Base-by-base conservation (phyloP, 2,797 vertebrate genomes). In the Apodemus agrarius region DNA sequence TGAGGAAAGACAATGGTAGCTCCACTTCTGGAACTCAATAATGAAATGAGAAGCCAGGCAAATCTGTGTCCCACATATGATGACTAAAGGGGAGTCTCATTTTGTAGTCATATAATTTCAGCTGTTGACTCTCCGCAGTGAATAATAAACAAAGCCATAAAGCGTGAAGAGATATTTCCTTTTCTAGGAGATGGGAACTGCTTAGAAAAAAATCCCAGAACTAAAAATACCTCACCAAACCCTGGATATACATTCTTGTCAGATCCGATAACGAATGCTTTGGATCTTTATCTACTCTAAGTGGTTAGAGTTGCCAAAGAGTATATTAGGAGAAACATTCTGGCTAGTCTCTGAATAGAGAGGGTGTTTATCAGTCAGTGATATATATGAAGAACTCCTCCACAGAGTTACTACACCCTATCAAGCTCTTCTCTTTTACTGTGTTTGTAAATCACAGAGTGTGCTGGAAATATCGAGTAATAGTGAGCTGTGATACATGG, bases 71-170 rank as follows among this genome's bases (percentile, higher is more conserved):
- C 80, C 59, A 75, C 89, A 90, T 92, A 54, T 40, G 69, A 87
- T 91, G 89, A 95, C 95, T 95, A 85, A 74, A 95, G 86, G 93
- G 93, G 95, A 88, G 82, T 79, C 54, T 97, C 61, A 93, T 98
- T 95, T 96, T 95, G 67, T 63, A 96, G 93, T 76, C 86, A 86
- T 93, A 95, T 97, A 84, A 96, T 95, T 94, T 97, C 79, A 95
- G 89, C 79, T 81, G 19, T 94, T 97, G 95, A 85, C 67, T 88
- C 22, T 98, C 93, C 43, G n/a, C 57, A 54, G 89, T 95, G 92
- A 95, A 96, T 97, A 93, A 96, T 92, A 96, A 97, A 96, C 65
- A 88, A 37, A 79, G 83, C 69, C 94, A 91, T 95, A 89, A 96
- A 96, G 37, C 72, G 34, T 89, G 93, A 89, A 91, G 87, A 96